Evolutionary conservation across 2,888 invertebrate species (phyloP).

Genomic region (Syritta pipiens): DNA sequence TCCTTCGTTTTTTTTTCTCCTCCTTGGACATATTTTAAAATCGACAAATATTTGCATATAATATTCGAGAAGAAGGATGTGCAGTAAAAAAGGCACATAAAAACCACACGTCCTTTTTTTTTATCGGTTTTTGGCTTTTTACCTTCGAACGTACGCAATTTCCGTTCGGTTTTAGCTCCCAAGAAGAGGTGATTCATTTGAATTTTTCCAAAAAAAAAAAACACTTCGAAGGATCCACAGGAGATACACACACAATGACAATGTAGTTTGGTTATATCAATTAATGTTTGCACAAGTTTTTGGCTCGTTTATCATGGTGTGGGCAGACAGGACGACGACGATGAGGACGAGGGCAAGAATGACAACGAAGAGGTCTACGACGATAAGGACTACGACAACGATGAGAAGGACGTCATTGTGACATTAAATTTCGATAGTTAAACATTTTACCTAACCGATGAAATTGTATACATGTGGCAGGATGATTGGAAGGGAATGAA

Average conservation of each 20-base stretch:
- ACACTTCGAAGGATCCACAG: background rate
- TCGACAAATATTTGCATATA: background rate
- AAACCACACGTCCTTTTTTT: background rate
- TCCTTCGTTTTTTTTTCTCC: background rate
- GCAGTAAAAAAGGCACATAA: background rate
- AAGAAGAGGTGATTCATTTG: background rate
- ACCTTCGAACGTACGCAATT: background rate
- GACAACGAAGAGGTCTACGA: too few species aligned
- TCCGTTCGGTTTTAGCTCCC: background rate
- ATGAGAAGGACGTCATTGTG: background rate
- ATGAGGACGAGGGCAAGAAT: background rate
- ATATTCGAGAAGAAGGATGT: background rate
- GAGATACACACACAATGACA: background rate
- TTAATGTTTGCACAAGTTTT: slow-evolving; percentile 26
- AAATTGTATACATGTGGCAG: slow-evolving; percentile 5
- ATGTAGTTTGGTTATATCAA: slow-evolving; percentile 21
- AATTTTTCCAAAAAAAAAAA: background rate
- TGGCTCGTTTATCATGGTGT: background rate
- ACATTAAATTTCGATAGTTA: slow-evolving; percentile 21
- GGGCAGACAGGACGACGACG: background rate
- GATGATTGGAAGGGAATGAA: slow-evolving; percentile 14
- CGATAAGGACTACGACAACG: background rate
- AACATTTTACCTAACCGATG: slow-evolving; percentile 14
- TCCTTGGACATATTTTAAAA: background rate
- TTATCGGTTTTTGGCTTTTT: background rate